phyloP scores from a whole-genome alignment of 2,888 invertebrate species.

The Drosophila pseudotalamancana region DNA sequence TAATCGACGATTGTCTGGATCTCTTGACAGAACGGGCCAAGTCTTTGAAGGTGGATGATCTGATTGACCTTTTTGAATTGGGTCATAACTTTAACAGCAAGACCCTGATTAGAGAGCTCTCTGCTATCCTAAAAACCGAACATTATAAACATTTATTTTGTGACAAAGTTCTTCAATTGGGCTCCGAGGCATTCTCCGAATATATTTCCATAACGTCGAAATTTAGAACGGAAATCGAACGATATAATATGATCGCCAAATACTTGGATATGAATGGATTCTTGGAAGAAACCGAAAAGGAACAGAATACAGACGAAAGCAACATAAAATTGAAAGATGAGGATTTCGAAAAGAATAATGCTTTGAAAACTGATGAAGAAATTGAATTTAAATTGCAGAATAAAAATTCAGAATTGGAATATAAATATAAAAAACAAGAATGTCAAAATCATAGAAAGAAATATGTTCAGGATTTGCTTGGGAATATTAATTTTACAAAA shows the following conservation, averaged over 20 bases:
- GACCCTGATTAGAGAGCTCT: not conserved
- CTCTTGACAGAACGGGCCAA: not conserved
- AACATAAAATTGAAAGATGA: not conserved
- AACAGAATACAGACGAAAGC: not conserved
- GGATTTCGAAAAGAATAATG: not conserved
- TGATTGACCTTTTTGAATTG: constrained; percentile 11
- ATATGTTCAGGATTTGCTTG: not conserved
- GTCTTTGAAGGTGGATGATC: not conserved
- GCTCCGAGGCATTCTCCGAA: not conserved
- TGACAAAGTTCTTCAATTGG: not conserved
- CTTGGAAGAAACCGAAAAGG: not conserved
- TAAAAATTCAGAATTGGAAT: too few species aligned
- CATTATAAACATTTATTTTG: constrained; percentile 1
- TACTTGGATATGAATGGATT: constrained; percentile 7
- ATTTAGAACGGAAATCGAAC: not conserved
- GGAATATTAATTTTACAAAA: not conserved
- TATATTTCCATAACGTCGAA: constrained; percentile 3
- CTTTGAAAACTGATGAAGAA: not conserved
- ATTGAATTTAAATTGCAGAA: not conserved
- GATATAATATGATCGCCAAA: constrained; percentile 5
- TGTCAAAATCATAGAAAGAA: not conserved
- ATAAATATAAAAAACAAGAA: not conserved
- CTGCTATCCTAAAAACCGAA: not conserved
- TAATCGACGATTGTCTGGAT: not conserved
- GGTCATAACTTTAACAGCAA: not conserved